phyloP scores from a whole-genome alignment of 2,888 invertebrate genomes.

The Galeopsomyia nigrocyanea region DNA sequence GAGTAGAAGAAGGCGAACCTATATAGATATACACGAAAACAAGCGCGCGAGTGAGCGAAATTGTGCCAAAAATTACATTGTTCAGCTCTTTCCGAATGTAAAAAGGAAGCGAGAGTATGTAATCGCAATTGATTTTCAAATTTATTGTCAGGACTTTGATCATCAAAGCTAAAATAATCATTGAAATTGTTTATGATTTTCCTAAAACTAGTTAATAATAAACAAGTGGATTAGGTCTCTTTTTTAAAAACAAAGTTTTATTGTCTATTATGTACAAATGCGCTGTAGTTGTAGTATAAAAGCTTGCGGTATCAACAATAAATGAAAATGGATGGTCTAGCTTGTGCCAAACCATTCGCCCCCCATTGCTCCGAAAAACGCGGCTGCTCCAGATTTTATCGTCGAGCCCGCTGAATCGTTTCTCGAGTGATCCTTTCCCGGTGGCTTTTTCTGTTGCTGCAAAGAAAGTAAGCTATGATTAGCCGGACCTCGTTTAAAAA shows the following conservation, averaged over 20 bases:
- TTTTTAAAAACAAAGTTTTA: constrained; percentile 42
- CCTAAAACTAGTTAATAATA: too few relatives aligned
- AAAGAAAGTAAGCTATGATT: constrained; percentile 13
- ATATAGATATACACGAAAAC: too few relatives aligned
- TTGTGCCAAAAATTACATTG: too few relatives aligned
- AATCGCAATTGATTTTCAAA: too few relatives aligned
- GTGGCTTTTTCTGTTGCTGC: constrained; percentile 71
- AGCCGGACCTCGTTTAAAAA: neutral
- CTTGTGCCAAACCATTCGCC: constrained; percentile 83
- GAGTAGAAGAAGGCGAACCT: too few relatives aligned
- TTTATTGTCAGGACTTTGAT: too few relatives aligned
- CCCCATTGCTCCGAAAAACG: constrained; percentile 86
- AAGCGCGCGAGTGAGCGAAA: too few relatives aligned
- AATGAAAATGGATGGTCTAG: constrained; percentile 52
- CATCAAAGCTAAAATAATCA: too few relatives aligned
- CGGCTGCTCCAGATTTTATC: constrained; percentile 81
- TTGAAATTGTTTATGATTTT: too few relatives aligned
- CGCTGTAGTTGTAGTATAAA: constrained; percentile 33
- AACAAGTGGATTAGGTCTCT: neutral
- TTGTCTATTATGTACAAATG: constrained; percentile 45
- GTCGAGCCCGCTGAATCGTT: constrained; percentile 71
- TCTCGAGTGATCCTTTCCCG: constrained; percentile 64
- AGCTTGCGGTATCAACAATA: constrained; percentile 14
- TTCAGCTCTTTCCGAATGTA: too few relatives aligned
- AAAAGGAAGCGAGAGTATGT: too few relatives aligned